phyloP scores from a whole-genome alignment of 1,140 invertebrate species.

The Maconellicoccus hirsutus region DNA sequence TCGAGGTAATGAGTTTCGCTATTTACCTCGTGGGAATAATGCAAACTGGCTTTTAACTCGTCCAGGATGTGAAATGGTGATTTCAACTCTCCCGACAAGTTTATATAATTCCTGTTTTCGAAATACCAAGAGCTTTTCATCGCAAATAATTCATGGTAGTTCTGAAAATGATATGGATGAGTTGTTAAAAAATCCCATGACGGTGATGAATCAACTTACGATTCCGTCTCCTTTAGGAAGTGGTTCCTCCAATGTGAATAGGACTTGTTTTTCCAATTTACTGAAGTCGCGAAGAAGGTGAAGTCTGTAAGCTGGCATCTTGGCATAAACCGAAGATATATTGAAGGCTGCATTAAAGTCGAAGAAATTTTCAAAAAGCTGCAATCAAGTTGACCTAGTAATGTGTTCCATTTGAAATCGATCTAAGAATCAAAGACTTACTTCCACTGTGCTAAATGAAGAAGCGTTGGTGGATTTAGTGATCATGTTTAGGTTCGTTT shows the following conservation, averaged over 20 bases:
- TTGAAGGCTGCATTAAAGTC: constrained; percentile 43
- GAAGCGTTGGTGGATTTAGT: constrained; percentile 23
- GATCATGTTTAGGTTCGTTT: constrained; percentile 23
- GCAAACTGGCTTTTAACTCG: constrained; percentile 36
- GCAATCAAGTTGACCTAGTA: constrained; percentile 7
- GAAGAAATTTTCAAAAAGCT: constrained; percentile 48
- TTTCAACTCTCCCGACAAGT: constrained; percentile 37
- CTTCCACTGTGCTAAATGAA: background rate
- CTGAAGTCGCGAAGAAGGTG: constrained; percentile 53
- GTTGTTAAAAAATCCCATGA: background rate
- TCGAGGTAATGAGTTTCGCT: constrained; percentile 29
- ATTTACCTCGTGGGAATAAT: constrained; percentile 25
- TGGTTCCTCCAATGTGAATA: constrained; percentile 31
- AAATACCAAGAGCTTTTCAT: constrained; percentile 41
- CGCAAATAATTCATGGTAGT: constrained; percentile 33
- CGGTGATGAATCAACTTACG: no score
- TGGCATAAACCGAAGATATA: constrained; percentile 45
- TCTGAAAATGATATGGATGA: constrained; percentile 24
- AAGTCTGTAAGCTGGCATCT: constrained; percentile 47
- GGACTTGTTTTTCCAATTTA: constrained; percentile 44
- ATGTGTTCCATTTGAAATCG: no score
- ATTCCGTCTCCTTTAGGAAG: background rate
- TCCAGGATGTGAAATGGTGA: constrained; percentile 41
- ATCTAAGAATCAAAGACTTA: no score
- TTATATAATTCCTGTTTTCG: constrained; percentile 37